Conservation (phyloP, 2,113 vertebrate genomes). For the Ciconia maguari region DNA sequence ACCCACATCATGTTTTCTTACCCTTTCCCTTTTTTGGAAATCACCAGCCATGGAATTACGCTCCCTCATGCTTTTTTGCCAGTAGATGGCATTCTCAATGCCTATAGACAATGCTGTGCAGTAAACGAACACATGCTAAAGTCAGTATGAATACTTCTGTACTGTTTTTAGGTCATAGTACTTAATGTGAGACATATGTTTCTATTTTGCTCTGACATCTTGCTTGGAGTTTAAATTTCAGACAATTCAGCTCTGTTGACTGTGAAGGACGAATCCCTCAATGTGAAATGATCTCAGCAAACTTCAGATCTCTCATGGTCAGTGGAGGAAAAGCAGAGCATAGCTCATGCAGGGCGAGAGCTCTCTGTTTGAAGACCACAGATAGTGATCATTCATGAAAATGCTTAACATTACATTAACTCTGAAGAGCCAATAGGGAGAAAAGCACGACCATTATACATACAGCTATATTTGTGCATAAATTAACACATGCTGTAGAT, state of each 20-base stretch:
- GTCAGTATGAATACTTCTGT: not conserved
- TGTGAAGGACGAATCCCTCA: not conserved
- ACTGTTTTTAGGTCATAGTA: not conserved
- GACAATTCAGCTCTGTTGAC: not conserved
- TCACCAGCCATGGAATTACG: not conserved
- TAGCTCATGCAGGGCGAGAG: not conserved
- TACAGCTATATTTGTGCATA: not conserved
- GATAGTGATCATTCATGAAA: not conserved
- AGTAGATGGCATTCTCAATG: conserved; percentile 63
- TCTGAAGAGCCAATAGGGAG: not conserved
- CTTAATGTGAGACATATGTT: not conserved
- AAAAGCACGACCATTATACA: not conserved
- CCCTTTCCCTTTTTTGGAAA: not conserved
- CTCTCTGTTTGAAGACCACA: not conserved
- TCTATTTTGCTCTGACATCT: not conserved
- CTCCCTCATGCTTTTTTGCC: not conserved
- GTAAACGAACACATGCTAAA: not conserved
- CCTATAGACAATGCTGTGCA: not conserved
- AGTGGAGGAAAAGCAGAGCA: not conserved
- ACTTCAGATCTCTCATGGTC: not conserved
- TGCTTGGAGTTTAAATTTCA: not conserved
- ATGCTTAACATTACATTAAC: not conserved
- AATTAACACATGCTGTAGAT: not conserved
- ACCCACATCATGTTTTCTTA: not conserved
- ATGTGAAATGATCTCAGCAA: not conserved